A percentile compares a stretch with the other conserved stretches of the same genome.
Conservation (phyloP, 2,113 vertebrate species). For the Cnemophilus loriae region DNA sequence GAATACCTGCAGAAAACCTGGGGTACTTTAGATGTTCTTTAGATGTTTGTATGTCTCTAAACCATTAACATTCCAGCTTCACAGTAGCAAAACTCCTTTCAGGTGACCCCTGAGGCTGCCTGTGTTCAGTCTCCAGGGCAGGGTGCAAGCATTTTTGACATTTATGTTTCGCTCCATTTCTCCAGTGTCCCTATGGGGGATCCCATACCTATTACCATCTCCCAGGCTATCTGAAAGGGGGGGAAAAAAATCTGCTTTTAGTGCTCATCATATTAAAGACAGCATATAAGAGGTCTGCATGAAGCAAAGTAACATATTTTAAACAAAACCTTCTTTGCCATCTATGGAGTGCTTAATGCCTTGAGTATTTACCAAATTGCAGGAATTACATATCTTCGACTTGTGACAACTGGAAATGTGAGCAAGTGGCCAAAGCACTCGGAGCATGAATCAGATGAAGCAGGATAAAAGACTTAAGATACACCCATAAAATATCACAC, state of each 20-base stretch:
- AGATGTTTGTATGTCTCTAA: background rate
- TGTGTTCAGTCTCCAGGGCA: background rate
- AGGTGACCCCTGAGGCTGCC: background rate
- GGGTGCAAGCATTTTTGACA: background rate
- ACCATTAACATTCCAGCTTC: background rate
- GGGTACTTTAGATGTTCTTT: background rate
- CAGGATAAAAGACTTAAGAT: background rate
- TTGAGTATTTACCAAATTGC: background rate
- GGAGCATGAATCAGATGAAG: background rate
- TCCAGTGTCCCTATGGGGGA: background rate
- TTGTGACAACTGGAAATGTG: background rate
- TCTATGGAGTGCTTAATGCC: background rate
- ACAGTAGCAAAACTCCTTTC: background rate
- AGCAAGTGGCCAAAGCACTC: background rate
- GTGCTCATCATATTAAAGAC: background rate
- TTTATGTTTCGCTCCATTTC: background rate
- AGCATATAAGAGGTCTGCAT: background rate
- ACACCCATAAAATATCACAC: background rate
- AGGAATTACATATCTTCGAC: background rate
- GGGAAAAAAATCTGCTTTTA: background rate
- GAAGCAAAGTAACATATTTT: background rate
- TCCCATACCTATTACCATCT: background rate
- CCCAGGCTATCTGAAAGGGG: background rate
- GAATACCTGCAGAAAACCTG: background rate
- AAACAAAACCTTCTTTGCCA: background rate